Evolutionary conservation across 53 echinoderm and acorn worm genomes (phyloP).

Genomic region (Arbacia lixula): DNA sequence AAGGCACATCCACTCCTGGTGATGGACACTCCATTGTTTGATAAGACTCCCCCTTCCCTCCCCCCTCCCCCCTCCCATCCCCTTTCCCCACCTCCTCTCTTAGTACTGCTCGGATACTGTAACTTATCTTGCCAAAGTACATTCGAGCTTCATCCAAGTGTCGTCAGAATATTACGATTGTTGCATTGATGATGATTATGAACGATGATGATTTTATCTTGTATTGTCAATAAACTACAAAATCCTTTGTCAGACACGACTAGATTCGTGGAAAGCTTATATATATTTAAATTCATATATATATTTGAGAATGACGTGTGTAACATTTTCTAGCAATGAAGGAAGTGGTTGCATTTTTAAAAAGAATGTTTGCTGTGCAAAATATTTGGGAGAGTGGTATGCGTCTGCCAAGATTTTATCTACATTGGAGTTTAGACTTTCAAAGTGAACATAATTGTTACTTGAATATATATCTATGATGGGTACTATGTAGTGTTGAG

Average conservation of each 20-base stretch:
- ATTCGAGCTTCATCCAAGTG: conserved; percentile 18
- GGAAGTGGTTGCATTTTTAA: conserved; percentile 36
- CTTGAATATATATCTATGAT: conserved; percentile 23
- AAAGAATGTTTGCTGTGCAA: conserved; percentile 50
- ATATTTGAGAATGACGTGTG: conserved; percentile 47
- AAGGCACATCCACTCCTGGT: conserved; percentile 1
- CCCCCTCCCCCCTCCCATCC: no score
- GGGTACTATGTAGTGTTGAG: no score
- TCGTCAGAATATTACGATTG: conserved; percentile 9
- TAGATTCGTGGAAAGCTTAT: conserved; percentile 28
- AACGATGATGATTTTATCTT: conserved; percentile 11
- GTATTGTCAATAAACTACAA: conserved; percentile 10
- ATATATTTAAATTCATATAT: conserved; percentile 50
- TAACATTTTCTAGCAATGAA: conserved; percentile 41
- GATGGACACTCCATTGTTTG: conserved; percentile 50
- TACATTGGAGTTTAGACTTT: no score
- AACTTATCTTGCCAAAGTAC: conserved; percentile 53
- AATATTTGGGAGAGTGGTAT: conserved; percentile 20
- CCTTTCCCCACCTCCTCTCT: no score
- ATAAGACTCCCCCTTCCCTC: conserved; percentile 15
- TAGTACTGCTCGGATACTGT: conserved; percentile 41
- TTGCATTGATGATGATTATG: conserved; percentile 10
- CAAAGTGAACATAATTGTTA: no score
- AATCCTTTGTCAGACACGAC: conserved; percentile 15
- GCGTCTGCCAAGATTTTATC: no score